These are phyloP conservation scores for Chelmon rostratus DNA, from an alignment of 2,797 vertebrate genomes.

Conservation along the genomic window DNA sequence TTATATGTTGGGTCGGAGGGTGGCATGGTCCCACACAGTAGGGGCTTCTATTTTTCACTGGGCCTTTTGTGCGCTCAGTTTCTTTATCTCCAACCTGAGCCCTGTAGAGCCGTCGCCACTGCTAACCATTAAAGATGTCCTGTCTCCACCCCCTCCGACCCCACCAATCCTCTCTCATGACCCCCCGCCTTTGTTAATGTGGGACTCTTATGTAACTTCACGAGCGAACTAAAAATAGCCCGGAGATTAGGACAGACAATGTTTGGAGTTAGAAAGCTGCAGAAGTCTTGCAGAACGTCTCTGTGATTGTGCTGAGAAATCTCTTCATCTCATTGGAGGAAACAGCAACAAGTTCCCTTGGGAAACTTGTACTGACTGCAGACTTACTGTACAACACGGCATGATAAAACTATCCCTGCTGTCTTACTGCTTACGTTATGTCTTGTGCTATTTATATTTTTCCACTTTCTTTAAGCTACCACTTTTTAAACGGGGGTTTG, in stretches of 20 bases:
- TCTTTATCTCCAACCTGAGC: slow-evolving; percentile 59
- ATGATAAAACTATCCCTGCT: slow-evolving; percentile 27
- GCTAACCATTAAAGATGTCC: slow-evolving; percentile 64
- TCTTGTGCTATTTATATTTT: slow-evolving; percentile 46
- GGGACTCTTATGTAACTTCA: slow-evolving; percentile 77
- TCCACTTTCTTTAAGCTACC: slow-evolving; percentile 41
- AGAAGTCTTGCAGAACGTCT: slow-evolving; percentile 55
- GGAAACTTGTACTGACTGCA: slow-evolving; percentile 50
- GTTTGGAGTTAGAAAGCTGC: slow-evolving; percentile 63
- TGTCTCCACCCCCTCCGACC: slow-evolving; percentile 35
- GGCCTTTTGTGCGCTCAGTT: slow-evolving; percentile 61
- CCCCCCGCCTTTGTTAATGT: slow-evolving; percentile 70
- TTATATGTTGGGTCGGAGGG: slow-evolving; percentile 57
- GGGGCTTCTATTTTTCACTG: slow-evolving; percentile 60
- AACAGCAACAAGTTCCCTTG: slow-evolving; percentile 41
- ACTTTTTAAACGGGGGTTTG: slow-evolving; percentile 44
- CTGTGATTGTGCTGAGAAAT: slow-evolving; percentile 53
- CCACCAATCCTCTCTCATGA: slow-evolving; percentile 64
- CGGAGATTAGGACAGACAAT: slow-evolving; percentile 59
- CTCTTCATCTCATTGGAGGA: slow-evolving; percentile 43
- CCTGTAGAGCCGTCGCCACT: slow-evolving; percentile 40
- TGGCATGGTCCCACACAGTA: slow-evolving; percentile 50
- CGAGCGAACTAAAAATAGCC: slow-evolving; percentile 74
- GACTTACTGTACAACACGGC: slow-evolving; percentile 28
- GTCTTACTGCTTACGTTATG: slow-evolving; percentile 26